Evolutionary conservation across 92 coral and sea anemone genomes (phyloP).

Genomic region (Parazoanthus atlanticus): DNA sequence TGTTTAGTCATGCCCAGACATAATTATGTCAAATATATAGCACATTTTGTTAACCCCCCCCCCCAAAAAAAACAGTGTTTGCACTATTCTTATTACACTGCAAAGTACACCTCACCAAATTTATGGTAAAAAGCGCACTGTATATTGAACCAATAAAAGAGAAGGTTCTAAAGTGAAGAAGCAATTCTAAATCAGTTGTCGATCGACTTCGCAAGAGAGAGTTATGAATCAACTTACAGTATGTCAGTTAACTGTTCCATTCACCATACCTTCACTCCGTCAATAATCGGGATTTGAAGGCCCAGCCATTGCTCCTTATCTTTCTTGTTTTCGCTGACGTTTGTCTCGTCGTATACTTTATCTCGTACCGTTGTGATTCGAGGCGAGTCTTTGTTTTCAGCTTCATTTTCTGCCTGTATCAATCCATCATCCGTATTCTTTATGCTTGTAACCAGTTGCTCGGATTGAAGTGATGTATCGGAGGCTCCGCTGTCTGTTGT

Average conservation of each 20-base stretch:
- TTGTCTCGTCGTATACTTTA: conserved; percentile 4
- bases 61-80: no score
- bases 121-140: no score
- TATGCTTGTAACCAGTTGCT: not conserved
- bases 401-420: not conserved
- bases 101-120: no score
- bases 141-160: no score
- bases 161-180: not conserved
- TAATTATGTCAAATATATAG: no score
- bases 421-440: not conserved
- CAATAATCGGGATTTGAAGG: conserved; percentile 72
- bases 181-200: not conserved
- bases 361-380: conserved; percentile 5
- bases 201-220: not conserved
- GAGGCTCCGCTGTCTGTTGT: not conserved
- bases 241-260: not conserved
- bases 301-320: conserved; percentile 52
- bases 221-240: not conserved
- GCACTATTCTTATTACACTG: no score
- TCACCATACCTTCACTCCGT: conserved; percentile 68
- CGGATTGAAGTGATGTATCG: not conserved
- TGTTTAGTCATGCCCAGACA: no score
- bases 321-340: not conserved
- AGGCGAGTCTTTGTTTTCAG: not conserved
- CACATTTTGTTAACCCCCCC: no score